A percentile compares a stretch with the other conserved stretches of the same genome.
Conservation (phyloP, 1,140 invertebrate genomes). For the Ooceraea biroi region DNA sequence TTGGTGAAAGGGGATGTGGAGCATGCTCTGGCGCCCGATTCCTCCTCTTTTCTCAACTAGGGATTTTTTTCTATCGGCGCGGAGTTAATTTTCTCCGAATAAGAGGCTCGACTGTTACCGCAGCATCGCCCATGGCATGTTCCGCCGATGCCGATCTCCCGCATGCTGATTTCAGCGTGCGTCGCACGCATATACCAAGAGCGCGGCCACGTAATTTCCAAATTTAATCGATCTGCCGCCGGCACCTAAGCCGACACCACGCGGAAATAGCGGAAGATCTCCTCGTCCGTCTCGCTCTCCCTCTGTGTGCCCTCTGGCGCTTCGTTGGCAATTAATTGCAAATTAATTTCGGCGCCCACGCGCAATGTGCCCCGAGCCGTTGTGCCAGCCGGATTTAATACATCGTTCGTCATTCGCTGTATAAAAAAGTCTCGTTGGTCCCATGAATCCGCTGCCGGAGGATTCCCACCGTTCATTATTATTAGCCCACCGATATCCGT, state of each 20-base stretch:
- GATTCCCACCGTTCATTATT: conserved; percentile 7
- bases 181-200: not conserved
- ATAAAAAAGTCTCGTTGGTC: conserved; percentile 9
- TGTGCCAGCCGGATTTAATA: conserved; percentile 56
- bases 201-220: conserved; percentile 41
- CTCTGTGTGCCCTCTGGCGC: not conserved
- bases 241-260: not conserved
- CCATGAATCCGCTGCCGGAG: not conserved
- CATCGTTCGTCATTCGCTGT: conserved; percentile 2
- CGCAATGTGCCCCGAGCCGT: conserved; percentile 5
- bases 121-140: not conserved
- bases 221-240: conserved; percentile 37
- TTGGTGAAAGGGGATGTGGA: not conserved
- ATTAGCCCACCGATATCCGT: conserved; percentile 15
- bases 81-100: conserved; percentile 27
- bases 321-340: conserved; percentile 64
- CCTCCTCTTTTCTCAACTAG: not conserved
- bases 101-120: conserved; percentile 1
- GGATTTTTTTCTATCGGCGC: not conserved
- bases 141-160: conserved; percentile 6
- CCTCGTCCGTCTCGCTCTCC: conserved; percentile 9
- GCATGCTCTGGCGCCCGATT: not conserved
- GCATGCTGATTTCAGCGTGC: not conserved
- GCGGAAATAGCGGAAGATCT: conserved; percentile 41
- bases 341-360: conserved; percentile 66